Percentiles rank a stretch among this genome's conserved stretches.
Evolutionary conservation across 2,113 vertebrate species (phyloP).

Genomic region (Speoplatyrhinus poulsoni): DNA sequence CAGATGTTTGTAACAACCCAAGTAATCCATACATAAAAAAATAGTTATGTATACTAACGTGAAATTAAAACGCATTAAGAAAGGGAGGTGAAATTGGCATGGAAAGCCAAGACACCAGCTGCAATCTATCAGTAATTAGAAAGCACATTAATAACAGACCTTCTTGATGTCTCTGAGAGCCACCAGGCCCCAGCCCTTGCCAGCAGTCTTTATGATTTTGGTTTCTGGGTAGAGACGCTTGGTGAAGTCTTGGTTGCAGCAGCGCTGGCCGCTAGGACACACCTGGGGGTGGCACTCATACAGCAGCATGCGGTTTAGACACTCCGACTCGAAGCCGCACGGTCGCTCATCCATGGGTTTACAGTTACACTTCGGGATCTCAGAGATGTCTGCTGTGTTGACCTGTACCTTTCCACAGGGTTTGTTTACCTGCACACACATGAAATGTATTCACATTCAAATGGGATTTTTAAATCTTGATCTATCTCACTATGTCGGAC

Average conservation of each 20-base stretch:
- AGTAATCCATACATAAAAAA: too few species aligned
- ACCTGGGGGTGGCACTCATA: constrained; percentile 98
- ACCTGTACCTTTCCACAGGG: constrained; percentile 93
- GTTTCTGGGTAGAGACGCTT: constrained; percentile 96
- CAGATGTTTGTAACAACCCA: too few species aligned
- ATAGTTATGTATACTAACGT: too few species aligned
- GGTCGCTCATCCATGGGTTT: constrained; percentile 90
- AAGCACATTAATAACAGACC: constrained; percentile 65
- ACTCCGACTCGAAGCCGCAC: constrained; percentile 93
- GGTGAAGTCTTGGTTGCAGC: constrained; percentile 96
- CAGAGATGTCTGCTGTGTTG: constrained; percentile 90
- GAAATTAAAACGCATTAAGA: too few species aligned
- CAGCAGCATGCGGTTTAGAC: constrained; percentile 96
- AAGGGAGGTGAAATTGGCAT: too few species aligned
- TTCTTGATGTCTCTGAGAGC: constrained; percentile 93
- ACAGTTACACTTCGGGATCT: constrained; percentile 99
- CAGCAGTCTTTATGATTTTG: constrained; percentile 91
- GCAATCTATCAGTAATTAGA: too few species aligned
- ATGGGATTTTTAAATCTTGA: too few species aligned
- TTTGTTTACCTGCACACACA: constrained; percentile 85
- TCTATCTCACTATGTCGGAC: too few species aligned
- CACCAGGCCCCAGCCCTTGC: constrained; percentile 95
- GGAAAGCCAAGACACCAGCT: too few species aligned
- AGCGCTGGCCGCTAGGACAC: constrained; percentile 86
- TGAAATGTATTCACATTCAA: too few species aligned